Evolutionary conservation across 2,888 invertebrate species (phyloP), one percentile per base, ranked within the genome.

Genomic region (Eurytoma adleriae): DNA sequence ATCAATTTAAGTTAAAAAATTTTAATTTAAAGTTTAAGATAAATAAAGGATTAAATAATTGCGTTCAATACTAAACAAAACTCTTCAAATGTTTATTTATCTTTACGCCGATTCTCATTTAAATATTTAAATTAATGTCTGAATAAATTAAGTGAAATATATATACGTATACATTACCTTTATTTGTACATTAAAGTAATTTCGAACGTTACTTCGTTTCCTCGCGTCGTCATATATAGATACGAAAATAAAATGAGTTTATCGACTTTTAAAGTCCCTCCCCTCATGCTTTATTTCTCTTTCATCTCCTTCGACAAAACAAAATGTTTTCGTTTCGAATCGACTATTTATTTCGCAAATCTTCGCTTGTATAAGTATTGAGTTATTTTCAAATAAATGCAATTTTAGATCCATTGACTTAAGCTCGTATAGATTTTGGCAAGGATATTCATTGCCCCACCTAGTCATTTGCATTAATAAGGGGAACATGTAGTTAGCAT

Each of bases 181-280:
- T 40, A 40, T 40, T 40, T 40, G 40, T 13, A 48, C 14, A 40
- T 18, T 57, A 70, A 40, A 48, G 1, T 1, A 40, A 48, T 40
- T 57, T 40, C 70, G 16, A 70, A 14, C n/a, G 18, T 50, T 59
- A 12, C 18, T 40, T 57, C 18, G 57, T 56, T 48, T 30, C 10
- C 62, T 40, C 48, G 5, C 14, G 78, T 54, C 71, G 40, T 24
- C 20, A 67, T 10, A 40, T 50, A 71, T 40, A 74, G 69, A 71
- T 61, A 71, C 61, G 62, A 71, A 74, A 79, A 79, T 79, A 74
- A 78, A 78, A 81, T 67, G 30, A 56, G 64, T 70, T 81, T 78
- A 81, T 81, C 74, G 70, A 74, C 74, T 78, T 81, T 78, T 74
- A 81, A 70, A 74, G 69, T 70, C 64, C 20, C 66, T 40, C 69